Conservation (phyloP, 2,113 vertebrate species). For the Rynchops niger region DNA sequence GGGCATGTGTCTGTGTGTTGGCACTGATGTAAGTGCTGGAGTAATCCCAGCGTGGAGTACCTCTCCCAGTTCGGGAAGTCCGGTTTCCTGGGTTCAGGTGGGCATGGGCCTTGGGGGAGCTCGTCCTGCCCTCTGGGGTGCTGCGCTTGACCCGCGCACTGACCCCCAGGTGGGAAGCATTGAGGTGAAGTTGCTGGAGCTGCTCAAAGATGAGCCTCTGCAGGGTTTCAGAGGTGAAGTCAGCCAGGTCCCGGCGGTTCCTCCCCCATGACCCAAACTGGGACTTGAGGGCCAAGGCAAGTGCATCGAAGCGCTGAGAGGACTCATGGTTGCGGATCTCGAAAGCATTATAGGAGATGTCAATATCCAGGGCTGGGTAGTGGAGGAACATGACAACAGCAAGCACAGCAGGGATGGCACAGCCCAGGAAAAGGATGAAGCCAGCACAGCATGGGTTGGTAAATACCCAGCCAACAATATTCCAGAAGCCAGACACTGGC, state of each 20-base stretch:
- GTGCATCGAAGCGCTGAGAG: conserved; percentile 91
- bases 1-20: conserved; percentile 90
- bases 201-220: conserved; percentile 85
- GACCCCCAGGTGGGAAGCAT: neutral
- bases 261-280: conserved; percentile 95
- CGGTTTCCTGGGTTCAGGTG: neutral
- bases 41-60: conserved; percentile 70
- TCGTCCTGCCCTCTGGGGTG: rapidly evolving
- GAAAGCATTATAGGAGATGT: conserved; percentile 97
- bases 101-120: neutral
- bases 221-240: conserved; percentile 82
- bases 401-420: conserved; percentile 84
- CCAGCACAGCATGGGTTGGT: conserved; percentile 86
- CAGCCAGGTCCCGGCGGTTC: conserved; percentile 85
- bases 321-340: conserved; percentile 97
- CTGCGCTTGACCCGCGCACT: neutral
- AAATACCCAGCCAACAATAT: conserved; percentile 88
- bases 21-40: conserved; percentile 73
- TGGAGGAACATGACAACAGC: conserved; percentile 90
- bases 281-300: conserved; percentile 89
- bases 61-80: conserved; percentile 4
- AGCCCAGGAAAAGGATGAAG: conserved; percentile 82
- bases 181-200: conserved; percentile 73
- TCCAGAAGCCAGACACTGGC: conserved; percentile 79
- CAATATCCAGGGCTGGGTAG: conserved; percentile 93